Evolutionary conservation across 1,140 invertebrate species (phyloP), one percentile per base, ranked within the genome.

Genomic region (Mamestra configurata): DNA sequence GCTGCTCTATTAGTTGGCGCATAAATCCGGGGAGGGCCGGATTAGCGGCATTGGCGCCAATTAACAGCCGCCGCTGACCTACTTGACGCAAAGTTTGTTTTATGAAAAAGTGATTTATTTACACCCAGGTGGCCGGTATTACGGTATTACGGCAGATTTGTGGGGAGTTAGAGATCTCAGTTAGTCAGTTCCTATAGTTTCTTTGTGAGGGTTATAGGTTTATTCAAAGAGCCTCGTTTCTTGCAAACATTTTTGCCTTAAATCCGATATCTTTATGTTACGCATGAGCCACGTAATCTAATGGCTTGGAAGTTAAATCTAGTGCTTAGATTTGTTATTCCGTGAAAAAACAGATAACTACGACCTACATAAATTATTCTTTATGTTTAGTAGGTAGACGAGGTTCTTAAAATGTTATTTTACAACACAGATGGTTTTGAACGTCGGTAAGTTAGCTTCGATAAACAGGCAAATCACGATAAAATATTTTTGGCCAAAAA

Each of bases 71-170:
- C 37, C 22, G 8, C 24, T 57, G 35, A 57, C 49, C 49, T 20
- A 37, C 71, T 37, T 40, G 4, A 49, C 10, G 8, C 27, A 8
- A 57, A 73, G 18, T 71, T 71, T 35, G 24, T 53, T 53, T 15
- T 70, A 70, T 24, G 61, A 70, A 70, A 70, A 70, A 70, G 68
- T 53, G 46, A 71, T 51, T 71, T 51, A 71, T 71, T 70, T 70
- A 31, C 15, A 66, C 22, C 35, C 35, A 43, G 37, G 61, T 66
- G 61, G 37, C 2, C 8, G 35, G 35, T 37, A 20, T 64, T 64
- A 20, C 8, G 35, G 35, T 37, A 20, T 64, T 64, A 20, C 6
- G 59, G 31, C n/a, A n/a, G 27, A 59, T 15, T 18, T 5, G 53
- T 24, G 53, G 8, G 13, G 27, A 27, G 7, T 31, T 31, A 31